phyloP scores from a whole-genome alignment of 2,888 invertebrate genomes.

The Drosophila lutescens region DNA sequence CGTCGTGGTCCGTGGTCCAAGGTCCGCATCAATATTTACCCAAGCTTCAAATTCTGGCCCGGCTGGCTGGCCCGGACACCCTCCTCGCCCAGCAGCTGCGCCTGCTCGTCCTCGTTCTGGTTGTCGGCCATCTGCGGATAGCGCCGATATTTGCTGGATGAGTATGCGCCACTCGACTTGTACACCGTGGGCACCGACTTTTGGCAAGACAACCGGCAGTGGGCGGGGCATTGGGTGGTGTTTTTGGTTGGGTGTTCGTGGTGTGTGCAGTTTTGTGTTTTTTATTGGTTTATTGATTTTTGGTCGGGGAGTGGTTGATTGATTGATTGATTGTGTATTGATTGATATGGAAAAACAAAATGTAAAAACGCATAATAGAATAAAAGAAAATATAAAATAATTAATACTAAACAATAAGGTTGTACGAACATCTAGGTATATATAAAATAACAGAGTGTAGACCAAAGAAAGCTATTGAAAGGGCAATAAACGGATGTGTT shows the following conservation, averaged over 20 bases:
- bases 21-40: constrained; percentile 89
- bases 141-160: constrained; percentile 84
- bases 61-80: constrained; percentile 91
- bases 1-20: constrained; percentile 31
- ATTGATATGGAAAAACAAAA: constrained; percentile 53
- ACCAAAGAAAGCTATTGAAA: neutral
- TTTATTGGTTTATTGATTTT: constrained; percentile 24
- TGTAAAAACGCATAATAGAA: constrained; percentile 52
- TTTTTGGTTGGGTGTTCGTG: constrained; percentile 30
- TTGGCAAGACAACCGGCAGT: constrained; percentile 83
- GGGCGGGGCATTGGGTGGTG: constrained; percentile 16
- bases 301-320: constrained; percentile 43
- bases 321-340: constrained; percentile 39
- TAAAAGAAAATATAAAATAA: constrained; percentile 41
- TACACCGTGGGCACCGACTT: constrained; percentile 87
- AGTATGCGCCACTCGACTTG: constrained; percentile 75
- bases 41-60: constrained; percentile 98
- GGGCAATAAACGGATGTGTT: neutral
- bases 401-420: constrained; percentile 42
- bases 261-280: constrained; percentile 35
- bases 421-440: constrained; percentile 29
- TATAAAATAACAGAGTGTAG: constrained; percentile 15
- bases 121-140: constrained; percentile 97
- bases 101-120: constrained; percentile 97
- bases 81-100: constrained; percentile 98